Evolutionary conservation across 1,140 invertebrate genomes (phyloP), one percentile per base, ranked within the genome.

Genomic region (Megathymus violae): DNA sequence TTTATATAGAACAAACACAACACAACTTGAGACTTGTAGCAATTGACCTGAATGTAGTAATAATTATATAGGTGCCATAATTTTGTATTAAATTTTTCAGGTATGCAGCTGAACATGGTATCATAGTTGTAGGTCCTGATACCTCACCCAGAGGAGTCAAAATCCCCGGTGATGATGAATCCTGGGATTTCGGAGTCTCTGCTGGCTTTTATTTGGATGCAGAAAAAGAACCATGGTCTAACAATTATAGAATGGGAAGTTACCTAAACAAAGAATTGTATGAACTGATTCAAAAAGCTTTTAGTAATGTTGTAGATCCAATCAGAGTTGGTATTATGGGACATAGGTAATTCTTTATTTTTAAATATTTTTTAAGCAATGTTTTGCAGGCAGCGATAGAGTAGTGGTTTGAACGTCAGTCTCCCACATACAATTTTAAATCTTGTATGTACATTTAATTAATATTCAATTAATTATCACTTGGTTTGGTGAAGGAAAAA

Each of bases 121-220:
- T 99, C 0, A 94, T 98, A 67, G 93, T 99, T 40, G 96, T 99
- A 1, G 95, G 95, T 69, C 98, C 98, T 4, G 99, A 99, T 82
- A 99, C 99, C 0, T 99, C 98, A 80, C 99, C 99, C 4, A 93
- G 98, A 72, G 97, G 96, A 6, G 93, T 96, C 10, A 95, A 97
- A 76, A 95, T 99, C 66, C 94, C 96, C 59, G 98, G 97, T 1
- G 97, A 99, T 89, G 95, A 96, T 76, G 97, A 98, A 44, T 92
- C 93, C 15, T 99, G 95, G 93, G 98, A 99, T 91, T 98, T 99
- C 92, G 99, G 99, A 17, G 95, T 95, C 17, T 97, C 97, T 14
- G 98, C 99, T 70, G 97, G 98, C 1, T 99, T 99, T 88, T 99
- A 99, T 91, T 92, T 99, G 0, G 96, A 99, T 93, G 98, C 98